Conservation (phyloP, 1,140 invertebrate genomes). For the Drosophila bocqueti region DNA sequence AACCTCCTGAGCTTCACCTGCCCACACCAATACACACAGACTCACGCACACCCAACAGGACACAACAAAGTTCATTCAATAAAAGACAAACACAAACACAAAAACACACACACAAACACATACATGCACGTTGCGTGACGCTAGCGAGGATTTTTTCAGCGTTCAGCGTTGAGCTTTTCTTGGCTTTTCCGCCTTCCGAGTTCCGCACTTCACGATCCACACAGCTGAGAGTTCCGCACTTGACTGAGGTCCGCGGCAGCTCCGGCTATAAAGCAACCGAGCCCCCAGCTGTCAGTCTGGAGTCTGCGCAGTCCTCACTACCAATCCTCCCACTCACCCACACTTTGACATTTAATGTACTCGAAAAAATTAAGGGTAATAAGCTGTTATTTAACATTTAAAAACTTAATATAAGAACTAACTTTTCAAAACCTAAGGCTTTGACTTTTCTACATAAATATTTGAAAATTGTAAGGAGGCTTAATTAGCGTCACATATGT, state of each 20-base stretch:
- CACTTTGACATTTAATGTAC: conserved; percentile 60
- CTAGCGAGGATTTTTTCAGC: conserved; percentile 61
- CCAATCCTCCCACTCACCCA: not conserved
- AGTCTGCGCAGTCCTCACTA: conserved; percentile 51
- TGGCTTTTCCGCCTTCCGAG: conserved; percentile 16
- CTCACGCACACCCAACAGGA: conserved; percentile 26
- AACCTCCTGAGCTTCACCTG: conserved; percentile 45
- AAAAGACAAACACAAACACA: conserved; percentile 24
- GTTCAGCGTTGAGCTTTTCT: conserved; percentile 52
- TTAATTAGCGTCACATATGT: not conserved
- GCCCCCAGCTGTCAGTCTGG: conserved; percentile 35
- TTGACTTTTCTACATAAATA: not conserved
- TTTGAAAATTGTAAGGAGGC: too few species aligned
- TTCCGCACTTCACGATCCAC: conserved; percentile 74
- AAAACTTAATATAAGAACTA: not conserved
- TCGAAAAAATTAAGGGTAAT: conserved; percentile 15
- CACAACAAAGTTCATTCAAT: conserved; percentile 49
- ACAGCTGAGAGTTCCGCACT: conserved; percentile 82
- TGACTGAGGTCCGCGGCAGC: conserved; percentile 52
- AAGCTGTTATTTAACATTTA: not conserved
- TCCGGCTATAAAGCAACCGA: conserved; percentile 14
- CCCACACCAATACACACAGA: conserved; percentile 17
- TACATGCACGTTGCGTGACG: conserved; percentile 72
- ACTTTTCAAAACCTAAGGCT: too few species aligned
- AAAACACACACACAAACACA: conserved; percentile 47